Base-by-base conservation (phyloP, 2,888 invertebrate genomes). In the Disparrhopalites patrizii region DNA sequence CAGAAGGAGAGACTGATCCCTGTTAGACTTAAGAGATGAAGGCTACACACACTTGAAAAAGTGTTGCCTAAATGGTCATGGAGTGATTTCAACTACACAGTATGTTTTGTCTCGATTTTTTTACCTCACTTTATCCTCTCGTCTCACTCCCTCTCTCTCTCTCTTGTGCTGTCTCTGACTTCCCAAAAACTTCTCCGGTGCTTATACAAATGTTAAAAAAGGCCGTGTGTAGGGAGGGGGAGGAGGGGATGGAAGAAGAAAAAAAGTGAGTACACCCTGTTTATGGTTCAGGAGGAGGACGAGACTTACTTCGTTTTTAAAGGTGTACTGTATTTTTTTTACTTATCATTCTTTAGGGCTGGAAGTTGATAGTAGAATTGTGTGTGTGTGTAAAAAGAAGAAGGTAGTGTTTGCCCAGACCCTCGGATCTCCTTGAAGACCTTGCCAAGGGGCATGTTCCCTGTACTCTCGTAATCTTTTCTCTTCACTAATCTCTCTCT, bases 261-360 rank as follows among this genome's bases (percentile, higher is more conserved):
- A 57, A 64, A 65, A 65, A 58, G 57, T 58, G 52, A 65, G 50
- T 27, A 33, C 57, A 58, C 65, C 65, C 65, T 65, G 64, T 57
- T 62, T 52, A 62, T 43, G 38, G 52, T 30, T 50, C 38, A 40
- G 28, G 57, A 36, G 20, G 27, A 36, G 33, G 40, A n/a, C n/a
- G 28, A 57, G 10, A 27, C 57, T 57, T 18, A 38, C 40, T 57
- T 38, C 10, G 25, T 27, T 43, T 57, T 25, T 25, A 27, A 23
- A 8, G n/a, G 47, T 47, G 15, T 23, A 47, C 23, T 47, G 15
- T 3, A 18, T 13, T 13, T 40, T 47, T 47, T 47, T 47, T 47
- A 23, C 23, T 5, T 47, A 47, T 23, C 20, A 3, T 36, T 3
- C 20, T 23, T 23, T 47, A 18, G 23, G 25, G 20, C 3, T 23